phyloP scores from a whole-genome alignment of 35 echinoderm and acorn worm genomes.

The Lytechinus variegatus region DNA sequence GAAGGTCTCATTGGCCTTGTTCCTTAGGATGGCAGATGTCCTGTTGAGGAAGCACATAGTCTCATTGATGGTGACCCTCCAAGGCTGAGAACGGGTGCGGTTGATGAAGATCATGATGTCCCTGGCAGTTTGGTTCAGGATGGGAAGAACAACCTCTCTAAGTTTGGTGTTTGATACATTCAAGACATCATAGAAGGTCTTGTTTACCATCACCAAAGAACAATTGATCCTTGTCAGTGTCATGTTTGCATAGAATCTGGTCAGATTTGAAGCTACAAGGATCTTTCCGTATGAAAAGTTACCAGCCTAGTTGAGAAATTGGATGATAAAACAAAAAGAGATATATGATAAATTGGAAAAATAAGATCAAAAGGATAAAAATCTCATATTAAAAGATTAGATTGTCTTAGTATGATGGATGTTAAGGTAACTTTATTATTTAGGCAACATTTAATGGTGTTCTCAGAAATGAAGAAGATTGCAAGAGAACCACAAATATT shows the following conservation, averaged over 20 bases:
- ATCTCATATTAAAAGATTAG: too few species aligned
- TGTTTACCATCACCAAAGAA: neutral
- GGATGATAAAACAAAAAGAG: too few species aligned
- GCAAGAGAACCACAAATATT: too few species aligned
- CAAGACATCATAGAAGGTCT: constrained; percentile 30
- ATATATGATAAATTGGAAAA: too few species aligned
- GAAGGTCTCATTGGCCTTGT: constrained; percentile 36
- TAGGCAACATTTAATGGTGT: too few species aligned
- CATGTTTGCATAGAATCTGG: constrained; percentile 19
- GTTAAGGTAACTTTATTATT: too few species aligned
- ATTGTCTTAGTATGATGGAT: too few species aligned
- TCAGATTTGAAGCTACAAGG: neutral
- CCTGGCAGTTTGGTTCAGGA: neutral
- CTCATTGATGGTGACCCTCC: constrained; percentile 47
- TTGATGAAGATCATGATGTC: constrained; percentile 32
- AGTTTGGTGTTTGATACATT: neutral
- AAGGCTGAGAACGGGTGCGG: constrained; percentile 66
- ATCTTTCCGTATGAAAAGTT: constrained; percentile 15
- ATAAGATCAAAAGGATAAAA: too few species aligned
- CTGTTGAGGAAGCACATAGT: constrained; percentile 29
- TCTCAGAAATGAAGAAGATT: too few species aligned
- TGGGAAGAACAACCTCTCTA: constrained; percentile 19
- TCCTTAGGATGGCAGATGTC: constrained; percentile 16
- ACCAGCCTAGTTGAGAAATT: neutral
- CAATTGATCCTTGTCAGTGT: too few species aligned